Conservation (phyloP, 2,113 vertebrate genomes). For the Anser brachyrhynchus region DNA sequence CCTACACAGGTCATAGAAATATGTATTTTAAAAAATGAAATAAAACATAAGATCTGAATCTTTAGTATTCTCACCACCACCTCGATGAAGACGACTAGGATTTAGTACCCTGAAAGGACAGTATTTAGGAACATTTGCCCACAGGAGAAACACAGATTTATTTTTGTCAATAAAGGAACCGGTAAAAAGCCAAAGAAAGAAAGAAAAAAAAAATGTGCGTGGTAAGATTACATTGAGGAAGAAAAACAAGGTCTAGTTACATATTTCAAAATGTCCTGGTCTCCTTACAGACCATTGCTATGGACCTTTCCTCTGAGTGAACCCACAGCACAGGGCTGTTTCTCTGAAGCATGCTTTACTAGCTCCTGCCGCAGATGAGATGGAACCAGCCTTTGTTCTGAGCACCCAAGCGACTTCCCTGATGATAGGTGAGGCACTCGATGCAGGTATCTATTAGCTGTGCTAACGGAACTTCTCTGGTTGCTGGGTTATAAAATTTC, state of each 20-base stretch:
- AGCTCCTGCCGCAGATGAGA: neutral
- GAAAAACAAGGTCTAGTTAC: neutral
- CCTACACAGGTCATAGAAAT: too few species aligned
- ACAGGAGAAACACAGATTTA: neutral
- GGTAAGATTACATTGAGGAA: neutral
- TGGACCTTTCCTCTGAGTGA: neutral
- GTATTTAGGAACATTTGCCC: accelerated
- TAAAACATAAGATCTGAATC: neutral
- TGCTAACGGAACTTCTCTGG: neutral
- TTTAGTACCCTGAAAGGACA: neutral
- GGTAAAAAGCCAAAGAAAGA: neutral
- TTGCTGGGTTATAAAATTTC: neutral
- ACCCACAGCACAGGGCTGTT: neutral
- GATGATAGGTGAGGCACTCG: neutral
- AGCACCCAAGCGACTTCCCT: neutral
- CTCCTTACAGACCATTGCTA: neutral
- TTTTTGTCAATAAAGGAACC: neutral
- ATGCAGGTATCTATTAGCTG: neutral
- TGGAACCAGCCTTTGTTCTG: too few species aligned
- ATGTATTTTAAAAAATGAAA: neutral
- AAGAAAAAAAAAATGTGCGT: too few species aligned
- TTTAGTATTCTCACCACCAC: too few species aligned
- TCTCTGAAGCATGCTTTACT: neutral
- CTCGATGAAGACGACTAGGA: accelerated
- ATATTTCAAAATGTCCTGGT: neutral